phyloP scores from a whole-genome alignment of 2,888 invertebrate species.

The Lycia hirtaria region DNA sequence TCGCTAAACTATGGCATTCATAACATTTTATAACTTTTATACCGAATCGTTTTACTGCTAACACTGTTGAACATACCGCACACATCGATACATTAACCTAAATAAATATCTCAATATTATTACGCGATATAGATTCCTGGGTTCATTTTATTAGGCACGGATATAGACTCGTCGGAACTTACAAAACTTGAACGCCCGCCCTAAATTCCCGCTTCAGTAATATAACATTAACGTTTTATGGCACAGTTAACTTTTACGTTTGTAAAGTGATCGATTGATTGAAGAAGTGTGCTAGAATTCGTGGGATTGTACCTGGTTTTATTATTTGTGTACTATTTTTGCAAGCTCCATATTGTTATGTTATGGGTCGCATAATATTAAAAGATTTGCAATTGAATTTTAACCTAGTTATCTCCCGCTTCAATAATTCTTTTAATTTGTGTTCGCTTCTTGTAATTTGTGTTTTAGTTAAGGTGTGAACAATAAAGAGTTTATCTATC shows the following conservation, averaged over 20 bases:
- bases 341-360: too few species aligned
- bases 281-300: slow-evolving; percentile 1
- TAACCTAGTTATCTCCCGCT: too few species aligned
- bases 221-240: slow-evolving; percentile 33
- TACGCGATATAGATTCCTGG: slow-evolving; percentile 30
- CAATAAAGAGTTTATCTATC: too few species aligned
- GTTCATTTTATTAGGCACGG: slow-evolving; percentile 36
- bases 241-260: slow-evolving; percentile 16
- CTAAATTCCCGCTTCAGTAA: slow-evolving; percentile 31
- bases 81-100: slow-evolving; percentile 60
- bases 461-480: too few species aligned
- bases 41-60: slow-evolving; percentile 5
- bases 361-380: too few species aligned
- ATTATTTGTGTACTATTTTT: neutral
- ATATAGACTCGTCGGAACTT: slow-evolving; percentile 39
- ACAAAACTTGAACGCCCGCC: slow-evolving; percentile 35
- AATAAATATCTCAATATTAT: slow-evolving; percentile 49
- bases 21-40: neutral
- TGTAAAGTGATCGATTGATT: slow-evolving; percentile 4
- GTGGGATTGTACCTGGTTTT: neutral
- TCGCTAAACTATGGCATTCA: too few species aligned
- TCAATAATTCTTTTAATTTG: too few species aligned
- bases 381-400: too few species aligned
- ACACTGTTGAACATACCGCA: slow-evolving; percentile 14
- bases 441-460: too few species aligned